Conservation (phyloP, 2,113 vertebrate species). For the Acanthisitta chloris region DNA sequence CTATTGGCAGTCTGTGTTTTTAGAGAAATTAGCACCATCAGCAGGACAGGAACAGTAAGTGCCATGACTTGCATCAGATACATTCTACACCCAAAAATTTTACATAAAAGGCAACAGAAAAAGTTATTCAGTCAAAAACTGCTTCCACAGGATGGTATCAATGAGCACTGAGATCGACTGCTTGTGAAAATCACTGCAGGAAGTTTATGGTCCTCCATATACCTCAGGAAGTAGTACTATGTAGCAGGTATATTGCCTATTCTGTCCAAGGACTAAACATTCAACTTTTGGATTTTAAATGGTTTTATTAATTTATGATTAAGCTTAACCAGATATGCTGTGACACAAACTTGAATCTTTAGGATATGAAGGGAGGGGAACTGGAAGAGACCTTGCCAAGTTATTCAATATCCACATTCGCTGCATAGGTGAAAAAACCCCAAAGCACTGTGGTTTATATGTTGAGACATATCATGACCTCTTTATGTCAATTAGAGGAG, state of each 20-base stretch:
- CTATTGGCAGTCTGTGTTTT: neutral
- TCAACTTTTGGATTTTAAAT: neutral
- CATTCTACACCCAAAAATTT: neutral
- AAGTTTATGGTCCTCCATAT: neutral
- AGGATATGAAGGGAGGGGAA: neutral
- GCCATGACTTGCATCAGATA: neutral
- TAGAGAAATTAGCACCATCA: neutral
- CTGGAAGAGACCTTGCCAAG: neutral
- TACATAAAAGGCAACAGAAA: neutral
- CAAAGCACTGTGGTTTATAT: neutral
- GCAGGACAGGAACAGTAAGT: neutral
- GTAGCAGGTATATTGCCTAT: neutral
- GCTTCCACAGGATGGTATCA: neutral
- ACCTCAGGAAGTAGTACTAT: neutral
- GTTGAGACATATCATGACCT: neutral
- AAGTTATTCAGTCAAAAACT: neutral
- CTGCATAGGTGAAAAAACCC: rapidly evolving
- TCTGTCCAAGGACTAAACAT: neutral
- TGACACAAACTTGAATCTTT: neutral
- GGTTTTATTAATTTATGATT: neutral
- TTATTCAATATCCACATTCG: neutral
- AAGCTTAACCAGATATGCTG: neutral
- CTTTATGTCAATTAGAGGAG: neutral
- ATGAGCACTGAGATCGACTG: neutral
- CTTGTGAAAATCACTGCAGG: neutral